Evolutionary conservation across 1,140 invertebrate genomes (phyloP).

Genomic region (Pomacea maculata): DNA sequence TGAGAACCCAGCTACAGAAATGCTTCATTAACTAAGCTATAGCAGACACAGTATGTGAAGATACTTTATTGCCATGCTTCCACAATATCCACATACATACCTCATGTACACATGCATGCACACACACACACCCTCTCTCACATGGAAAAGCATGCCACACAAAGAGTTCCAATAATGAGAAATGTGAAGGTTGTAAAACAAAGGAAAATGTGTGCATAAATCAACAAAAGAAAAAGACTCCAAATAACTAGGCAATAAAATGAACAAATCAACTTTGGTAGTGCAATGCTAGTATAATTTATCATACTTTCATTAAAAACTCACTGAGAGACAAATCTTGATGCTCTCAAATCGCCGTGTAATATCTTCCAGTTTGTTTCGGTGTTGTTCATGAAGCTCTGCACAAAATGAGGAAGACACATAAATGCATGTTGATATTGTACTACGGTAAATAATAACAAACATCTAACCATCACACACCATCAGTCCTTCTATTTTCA

Average conservation of each 20-base stretch:
- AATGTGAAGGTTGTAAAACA: no score
- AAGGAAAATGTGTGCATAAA: no score
- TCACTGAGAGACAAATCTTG: slow-evolving; percentile 57
- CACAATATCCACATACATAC: neutral
- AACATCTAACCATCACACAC: neutral
- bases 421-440: neutral
- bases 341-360: slow-evolving; percentile 60
- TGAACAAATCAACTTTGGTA: neutral
- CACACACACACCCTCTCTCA: neutral
- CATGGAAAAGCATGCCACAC: neutral
- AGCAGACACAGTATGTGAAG: no score
- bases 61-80: no score
- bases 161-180: neutral
- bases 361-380: slow-evolving; percentile 60
- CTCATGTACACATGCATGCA: neutral
- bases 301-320: slow-evolving; percentile 14
- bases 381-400: slow-evolving; percentile 61
- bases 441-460: neutral
- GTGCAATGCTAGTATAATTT: neutral
- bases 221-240: neutral
- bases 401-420: slow-evolving; percentile 30
- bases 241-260: neutral
- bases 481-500: neutral
- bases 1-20: no score
- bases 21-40: no score